phyloP scores from a whole-genome alignment of 2,797 vertebrate genomes.

The Gobio occitaniae region DNA sequence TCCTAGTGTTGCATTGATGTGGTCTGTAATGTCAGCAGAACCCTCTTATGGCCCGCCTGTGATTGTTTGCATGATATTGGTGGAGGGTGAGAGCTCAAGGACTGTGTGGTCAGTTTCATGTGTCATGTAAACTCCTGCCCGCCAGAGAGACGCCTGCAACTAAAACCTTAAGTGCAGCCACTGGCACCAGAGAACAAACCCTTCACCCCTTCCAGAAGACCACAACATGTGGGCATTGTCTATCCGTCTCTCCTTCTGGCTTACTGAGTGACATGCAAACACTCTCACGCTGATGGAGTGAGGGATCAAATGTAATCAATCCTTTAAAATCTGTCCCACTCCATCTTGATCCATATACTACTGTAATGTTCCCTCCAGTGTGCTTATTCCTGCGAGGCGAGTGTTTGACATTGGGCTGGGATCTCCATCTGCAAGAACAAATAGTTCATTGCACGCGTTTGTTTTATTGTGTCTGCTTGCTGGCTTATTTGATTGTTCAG shows the following conservation, averaged over 20 bases:
- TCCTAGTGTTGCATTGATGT: slow-evolving; percentile 34
- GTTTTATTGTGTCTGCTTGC: slow-evolving; percentile 58
- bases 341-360: background rate
- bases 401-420: slow-evolving; percentile 38
- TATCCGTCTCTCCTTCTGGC: slow-evolving; percentile 27
- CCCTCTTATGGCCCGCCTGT: slow-evolving; percentile 12
- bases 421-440: slow-evolving; percentile 45
- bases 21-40: slow-evolving; percentile 32
- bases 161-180: slow-evolving; percentile 78
- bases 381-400: slow-evolving; percentile 12
- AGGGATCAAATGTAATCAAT: slow-evolving; percentile 39
- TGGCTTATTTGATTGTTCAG: slow-evolving; percentile 45
- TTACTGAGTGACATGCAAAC: slow-evolving; percentile 41
- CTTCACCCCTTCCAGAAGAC: slow-evolving; percentile 41
- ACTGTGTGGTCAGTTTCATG: slow-evolving; percentile 68
- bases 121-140: slow-evolving; percentile 75
- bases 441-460: slow-evolving; percentile 43
- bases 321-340: slow-evolving; percentile 26
- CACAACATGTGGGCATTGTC: slow-evolving; percentile 40
- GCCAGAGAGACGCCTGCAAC: slow-evolving; percentile 79
- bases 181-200: slow-evolving; percentile 69
- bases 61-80: slow-evolving; percentile 50
- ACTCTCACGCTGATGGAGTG: slow-evolving; percentile 13
- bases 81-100: slow-evolving; percentile 61
- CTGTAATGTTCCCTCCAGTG: background rate